phyloP scores from a whole-genome alignment of 2,113 vertebrate species.

The Equus quagga region DNA sequence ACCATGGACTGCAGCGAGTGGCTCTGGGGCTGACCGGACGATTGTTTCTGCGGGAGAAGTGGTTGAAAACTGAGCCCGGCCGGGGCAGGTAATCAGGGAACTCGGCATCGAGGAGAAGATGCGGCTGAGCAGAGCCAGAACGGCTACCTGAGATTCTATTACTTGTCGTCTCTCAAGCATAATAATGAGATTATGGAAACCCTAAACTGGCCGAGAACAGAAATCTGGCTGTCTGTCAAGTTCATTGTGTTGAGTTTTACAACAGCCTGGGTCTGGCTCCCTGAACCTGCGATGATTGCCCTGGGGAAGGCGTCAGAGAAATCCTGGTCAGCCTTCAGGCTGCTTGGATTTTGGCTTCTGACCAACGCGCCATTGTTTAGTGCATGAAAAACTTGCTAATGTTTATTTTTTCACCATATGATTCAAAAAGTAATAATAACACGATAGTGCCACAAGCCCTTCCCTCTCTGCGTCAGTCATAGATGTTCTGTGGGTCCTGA shows the following conservation, averaged over 20 bases:
- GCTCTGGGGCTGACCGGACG: conserved; percentile 90
- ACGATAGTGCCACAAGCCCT: conserved; percentile 9
- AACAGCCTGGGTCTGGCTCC: conserved; percentile 91
- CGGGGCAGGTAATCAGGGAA: conserved; percentile 95
- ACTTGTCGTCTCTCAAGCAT: conserved; percentile 95
- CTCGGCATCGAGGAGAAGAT: conserved; percentile 88
- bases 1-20: conserved; percentile 87
- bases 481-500: conserved; percentile 61
- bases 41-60: conserved; percentile 93
- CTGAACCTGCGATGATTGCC: conserved; percentile 88
- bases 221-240: conserved; percentile 94
- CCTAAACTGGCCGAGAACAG: conserved; percentile 93
- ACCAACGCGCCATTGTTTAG: conserved; percentile 75
- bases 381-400: conserved; percentile 71
- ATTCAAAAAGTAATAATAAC: conserved; percentile 41
- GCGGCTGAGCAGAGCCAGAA: conserved; percentile 85
- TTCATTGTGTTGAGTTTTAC: conserved; percentile 92
- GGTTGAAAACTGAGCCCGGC: conserved; percentile 93
- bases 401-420: conserved; percentile 69
- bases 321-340: conserved; percentile 82
- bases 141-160: conserved; percentile 93
- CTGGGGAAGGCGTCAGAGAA: conserved; percentile 86
- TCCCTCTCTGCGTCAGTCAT: conserved; percentile 59
- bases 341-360: conserved; percentile 82
- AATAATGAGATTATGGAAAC: conserved; percentile 96